These are phyloP conservation scores for Mimas tiliae DNA, from an alignment of 2,888 invertebrate genomes.

Conservation along the genomic window DNA sequence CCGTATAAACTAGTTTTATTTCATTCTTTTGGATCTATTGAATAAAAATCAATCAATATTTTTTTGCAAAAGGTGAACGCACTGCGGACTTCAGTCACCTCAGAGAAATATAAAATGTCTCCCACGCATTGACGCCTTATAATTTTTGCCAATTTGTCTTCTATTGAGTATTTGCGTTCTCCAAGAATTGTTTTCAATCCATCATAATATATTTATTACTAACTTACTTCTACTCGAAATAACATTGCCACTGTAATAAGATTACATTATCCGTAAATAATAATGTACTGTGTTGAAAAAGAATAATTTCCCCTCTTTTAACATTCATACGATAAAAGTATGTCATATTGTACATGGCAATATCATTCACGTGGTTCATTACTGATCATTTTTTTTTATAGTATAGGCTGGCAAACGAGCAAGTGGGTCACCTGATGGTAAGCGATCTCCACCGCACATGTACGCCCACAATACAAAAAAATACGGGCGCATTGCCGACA, in stretches of 20 bases:
- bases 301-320: conserved; percentile 3
- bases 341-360: conserved; percentile 1
- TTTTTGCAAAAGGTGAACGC: conserved; percentile 8
- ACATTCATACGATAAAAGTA: background rate
- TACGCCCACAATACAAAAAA: no score
- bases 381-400: no score
- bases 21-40: no score
- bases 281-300: background rate
- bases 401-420: no score
- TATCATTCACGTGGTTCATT: background rate
- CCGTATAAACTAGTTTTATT: no score
- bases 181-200: no score
- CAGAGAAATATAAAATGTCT: conserved; percentile 6
- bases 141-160: background rate
- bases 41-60: no score
- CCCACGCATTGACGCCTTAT: conserved; percentile 3
- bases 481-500: no score
- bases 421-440: no score
- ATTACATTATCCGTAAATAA: background rate
- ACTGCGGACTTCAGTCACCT: background rate
- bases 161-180: background rate
- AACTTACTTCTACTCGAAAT: background rate
- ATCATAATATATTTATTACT: no score
- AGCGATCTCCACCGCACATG: no score
- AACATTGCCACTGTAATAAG: background rate